Percentiles rank a stretch among this genome's conserved stretches.
These are phyloP conservation scores for Anthophora plumipes DNA, from an alignment of 2,888 invertebrate species.

Conservation along the genomic window DNA sequence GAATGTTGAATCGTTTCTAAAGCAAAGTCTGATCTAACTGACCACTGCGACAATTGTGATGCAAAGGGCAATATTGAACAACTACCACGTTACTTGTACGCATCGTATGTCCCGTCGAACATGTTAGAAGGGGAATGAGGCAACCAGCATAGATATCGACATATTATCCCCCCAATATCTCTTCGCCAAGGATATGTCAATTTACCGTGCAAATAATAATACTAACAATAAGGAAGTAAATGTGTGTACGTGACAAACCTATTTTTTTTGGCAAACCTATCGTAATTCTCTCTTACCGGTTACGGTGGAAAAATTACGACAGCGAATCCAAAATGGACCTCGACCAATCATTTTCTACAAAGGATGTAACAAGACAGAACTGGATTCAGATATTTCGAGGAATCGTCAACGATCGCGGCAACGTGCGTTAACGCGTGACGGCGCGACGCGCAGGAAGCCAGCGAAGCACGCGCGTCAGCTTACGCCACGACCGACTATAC, in stretches of 20 bases:
- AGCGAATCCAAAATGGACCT: too few species aligned
- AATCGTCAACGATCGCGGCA: slow-evolving; percentile 62
- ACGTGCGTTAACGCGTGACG: slow-evolving; percentile 71
- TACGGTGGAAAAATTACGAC: background rate
- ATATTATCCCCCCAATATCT: background rate
- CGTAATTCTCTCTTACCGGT: background rate
- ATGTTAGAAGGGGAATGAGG: too few species aligned
- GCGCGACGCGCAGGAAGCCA: slow-evolving; percentile 81
- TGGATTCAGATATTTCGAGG: background rate
- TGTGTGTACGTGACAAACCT: background rate
- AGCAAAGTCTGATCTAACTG: too few species aligned
- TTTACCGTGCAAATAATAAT: background rate
- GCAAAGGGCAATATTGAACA: too few species aligned
- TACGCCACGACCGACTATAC: slow-evolving; percentile 13
- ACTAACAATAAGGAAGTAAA: background rate
- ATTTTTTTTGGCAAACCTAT: background rate
- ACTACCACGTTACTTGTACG: too few species aligned
- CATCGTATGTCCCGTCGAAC: too few species aligned
- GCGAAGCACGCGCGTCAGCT: slow-evolving; percentile 77
- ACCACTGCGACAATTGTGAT: too few species aligned
- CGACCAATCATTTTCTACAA: background rate
- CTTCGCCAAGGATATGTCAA: background rate
- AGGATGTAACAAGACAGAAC: slow-evolving; percentile 19
- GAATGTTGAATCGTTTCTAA: too few species aligned
- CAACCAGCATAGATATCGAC: background rate